A percentile compares a stretch with the other conserved stretches of the same genome.
Conservation (phyloP, 2,888 invertebrate genomes). For the Odontocolon sp. region DNA sequence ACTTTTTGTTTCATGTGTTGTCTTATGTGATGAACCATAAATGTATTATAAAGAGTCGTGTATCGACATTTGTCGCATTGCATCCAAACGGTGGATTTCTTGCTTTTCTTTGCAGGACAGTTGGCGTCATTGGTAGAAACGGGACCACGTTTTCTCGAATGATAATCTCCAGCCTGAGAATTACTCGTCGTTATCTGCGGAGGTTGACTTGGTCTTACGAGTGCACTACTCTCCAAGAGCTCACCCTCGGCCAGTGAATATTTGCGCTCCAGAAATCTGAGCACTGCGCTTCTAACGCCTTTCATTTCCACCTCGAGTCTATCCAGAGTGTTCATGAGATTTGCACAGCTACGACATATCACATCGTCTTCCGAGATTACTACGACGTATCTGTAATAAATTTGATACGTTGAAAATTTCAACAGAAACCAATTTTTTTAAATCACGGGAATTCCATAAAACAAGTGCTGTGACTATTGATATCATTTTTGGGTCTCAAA, state of each 20-base stretch:
- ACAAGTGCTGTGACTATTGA: too few species aligned
- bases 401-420: too few species aligned
- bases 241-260: slow-evolving; percentile 78
- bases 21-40: slow-evolving; percentile 74
- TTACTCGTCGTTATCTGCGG: slow-evolving; percentile 69
- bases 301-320: slow-evolving; percentile 76
- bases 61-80: slow-evolving; percentile 79
- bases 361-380: slow-evolving; percentile 79
- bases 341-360: slow-evolving; percentile 79
- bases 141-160: slow-evolving; percentile 64
- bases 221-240: slow-evolving; percentile 69
- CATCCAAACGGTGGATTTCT: slow-evolving; percentile 73
- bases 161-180: slow-evolving; percentile 38
- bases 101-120: slow-evolving; percentile 44
- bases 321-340: slow-evolving; percentile 78
- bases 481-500: too few species aligned
- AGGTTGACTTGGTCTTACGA: slow-evolving; percentile 69
- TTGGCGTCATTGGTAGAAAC: slow-evolving; percentile 46
- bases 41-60: slow-evolving; percentile 75
- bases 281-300: slow-evolving; percentile 72
- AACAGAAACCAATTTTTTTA: too few species aligned
- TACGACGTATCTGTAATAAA: slow-evolving; percentile 75
- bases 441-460: too few species aligned
- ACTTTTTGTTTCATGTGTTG: slow-evolving; percentile 68
- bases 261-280: slow-evolving; percentile 77